Percentiles rank a stretch among this genome's conserved stretches.
Conservation (phyloP, 2,113 vertebrate genomes). For the Pterophyllum scalare region DNA sequence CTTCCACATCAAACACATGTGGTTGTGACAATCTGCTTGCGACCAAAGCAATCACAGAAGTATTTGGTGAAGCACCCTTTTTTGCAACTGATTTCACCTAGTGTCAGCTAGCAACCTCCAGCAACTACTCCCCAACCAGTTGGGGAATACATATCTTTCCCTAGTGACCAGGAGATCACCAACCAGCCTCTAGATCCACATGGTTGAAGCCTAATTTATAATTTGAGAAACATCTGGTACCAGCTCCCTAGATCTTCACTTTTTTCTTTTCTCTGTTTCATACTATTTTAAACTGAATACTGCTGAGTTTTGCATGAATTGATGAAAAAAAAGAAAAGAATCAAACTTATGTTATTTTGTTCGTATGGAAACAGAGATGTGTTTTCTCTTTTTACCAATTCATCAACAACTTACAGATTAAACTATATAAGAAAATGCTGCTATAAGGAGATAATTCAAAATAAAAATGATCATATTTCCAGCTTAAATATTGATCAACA, state of each 20-base stretch:
- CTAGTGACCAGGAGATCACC: neutral
- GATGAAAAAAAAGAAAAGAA: neutral
- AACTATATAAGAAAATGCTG: neutral
- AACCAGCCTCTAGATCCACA: neutral
- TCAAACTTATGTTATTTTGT: neutral
- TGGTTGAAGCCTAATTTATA: neutral
- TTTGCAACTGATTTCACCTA: accelerated
- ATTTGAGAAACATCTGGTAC: neutral
- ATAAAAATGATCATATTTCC: neutral
- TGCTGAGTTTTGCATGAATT: neutral
- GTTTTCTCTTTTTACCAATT: neutral
- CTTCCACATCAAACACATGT: neutral
- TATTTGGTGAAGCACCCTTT: neutral
- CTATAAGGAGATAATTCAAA: neutral
- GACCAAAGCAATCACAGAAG: neutral
- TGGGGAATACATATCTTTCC: neutral
- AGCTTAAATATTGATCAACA: neutral
- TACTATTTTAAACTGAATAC: neutral
- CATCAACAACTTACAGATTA: neutral
- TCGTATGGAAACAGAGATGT: neutral
- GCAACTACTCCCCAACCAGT: neutral
- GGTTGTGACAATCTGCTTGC: neutral
- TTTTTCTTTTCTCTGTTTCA: neutral
- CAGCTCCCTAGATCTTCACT: neutral
- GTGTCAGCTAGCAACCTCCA: neutral